Percentiles rank a stretch among this genome's conserved stretches.
phyloP scores from a whole-genome alignment of 1,140 invertebrate species.

The Eumaeus atala region DNA sequence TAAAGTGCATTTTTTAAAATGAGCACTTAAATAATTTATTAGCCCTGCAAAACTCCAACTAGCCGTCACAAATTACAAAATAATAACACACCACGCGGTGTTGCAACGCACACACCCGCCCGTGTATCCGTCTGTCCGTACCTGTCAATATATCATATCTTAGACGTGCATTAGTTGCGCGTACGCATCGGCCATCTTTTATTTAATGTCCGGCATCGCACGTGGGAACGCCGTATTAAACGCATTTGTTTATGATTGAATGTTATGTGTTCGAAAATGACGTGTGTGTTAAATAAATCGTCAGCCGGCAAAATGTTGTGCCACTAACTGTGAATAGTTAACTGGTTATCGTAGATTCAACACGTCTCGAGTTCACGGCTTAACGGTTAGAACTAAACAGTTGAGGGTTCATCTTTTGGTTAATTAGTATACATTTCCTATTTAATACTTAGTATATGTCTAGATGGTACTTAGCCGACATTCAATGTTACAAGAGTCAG shows the following conservation, averaged over 20 bases:
- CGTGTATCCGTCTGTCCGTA: slow-evolving; percentile 25
- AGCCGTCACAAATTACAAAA: slow-evolving; percentile 50
- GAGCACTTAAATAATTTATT: slow-evolving; percentile 29
- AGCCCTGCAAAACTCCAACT: slow-evolving; percentile 26
- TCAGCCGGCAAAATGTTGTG: slow-evolving; percentile 9
- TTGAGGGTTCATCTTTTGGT: too few relatives aligned
- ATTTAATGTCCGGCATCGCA: slow-evolving; percentile 41
- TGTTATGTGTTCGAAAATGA: slow-evolving; percentile 28
- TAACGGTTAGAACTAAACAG: not conserved
- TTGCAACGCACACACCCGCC: slow-evolving; percentile 11
- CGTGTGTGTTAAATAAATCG: slow-evolving; percentile 17
- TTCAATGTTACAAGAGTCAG: too few relatives aligned
- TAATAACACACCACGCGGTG: slow-evolving; percentile 41
- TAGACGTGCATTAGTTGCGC: slow-evolving; percentile 52
- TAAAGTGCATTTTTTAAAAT: slow-evolving; percentile 22
- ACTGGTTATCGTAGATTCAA: slow-evolving; percentile 10
- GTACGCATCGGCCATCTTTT: slow-evolving; percentile 45
- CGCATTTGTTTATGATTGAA: slow-evolving; percentile 26
- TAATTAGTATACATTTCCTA: too few relatives aligned
- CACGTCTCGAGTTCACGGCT: slow-evolving; percentile 1
- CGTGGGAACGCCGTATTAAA: slow-evolving; percentile 32
- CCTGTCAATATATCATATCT: slow-evolving; percentile 63
- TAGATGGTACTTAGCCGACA: too few relatives aligned
- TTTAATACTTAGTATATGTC: too few relatives aligned
- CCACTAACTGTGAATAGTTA: slow-evolving; percentile 9